These are phyloP conservation scores for Watsonalla binaria DNA, from an alignment of 2,888 invertebrate species.

Conservation along the genomic window DNA sequence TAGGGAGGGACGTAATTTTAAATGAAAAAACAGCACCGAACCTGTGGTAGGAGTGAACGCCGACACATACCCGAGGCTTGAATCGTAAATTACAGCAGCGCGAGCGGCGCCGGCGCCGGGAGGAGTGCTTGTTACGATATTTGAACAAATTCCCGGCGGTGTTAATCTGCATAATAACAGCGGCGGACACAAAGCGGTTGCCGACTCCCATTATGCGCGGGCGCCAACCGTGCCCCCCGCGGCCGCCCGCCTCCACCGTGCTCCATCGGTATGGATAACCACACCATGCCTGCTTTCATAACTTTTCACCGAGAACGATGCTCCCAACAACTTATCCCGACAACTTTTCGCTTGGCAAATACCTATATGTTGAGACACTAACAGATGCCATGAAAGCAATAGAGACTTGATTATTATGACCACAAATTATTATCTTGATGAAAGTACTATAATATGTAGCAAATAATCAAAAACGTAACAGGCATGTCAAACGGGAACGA, in stretches of 20 bases:
- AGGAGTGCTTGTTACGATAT: slow-evolving; percentile 77
- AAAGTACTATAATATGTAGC: slow-evolving; percentile 30
- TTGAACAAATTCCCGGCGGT: slow-evolving; percentile 79
- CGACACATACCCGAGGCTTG: slow-evolving; percentile 67
- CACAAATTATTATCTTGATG: slow-evolving; percentile 24
- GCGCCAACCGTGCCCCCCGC: slow-evolving; percentile 67
- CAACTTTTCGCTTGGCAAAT: too few relatives aligned
- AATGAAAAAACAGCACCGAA: slow-evolving; percentile 50
- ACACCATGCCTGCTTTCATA: neutral
- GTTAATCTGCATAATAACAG: slow-evolving; percentile 79
- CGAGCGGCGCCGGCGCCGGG: slow-evolving; percentile 73
- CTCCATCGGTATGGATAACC: slow-evolving; percentile 10
- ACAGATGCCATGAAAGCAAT: too few relatives aligned
- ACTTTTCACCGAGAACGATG: neutral
- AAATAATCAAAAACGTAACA: slow-evolving; percentile 34
- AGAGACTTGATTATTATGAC: too few relatives aligned
- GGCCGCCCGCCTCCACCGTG: slow-evolving; percentile 20
- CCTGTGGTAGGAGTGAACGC: slow-evolving; percentile 54
- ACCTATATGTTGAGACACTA: too few relatives aligned
- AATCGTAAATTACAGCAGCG: slow-evolving; percentile 70
- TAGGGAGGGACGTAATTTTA: slow-evolving; percentile 48
- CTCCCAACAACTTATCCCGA: too few relatives aligned
- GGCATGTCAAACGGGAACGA: slow-evolving; percentile 45
- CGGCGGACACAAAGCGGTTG: slow-evolving; percentile 71
- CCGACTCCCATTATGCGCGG: slow-evolving; percentile 73